Evolutionary conservation across 2,113 vertebrate genomes (phyloP), one percentile per base, ranked within the genome.

Genomic region (Rhabdomys dilectus): DNA sequence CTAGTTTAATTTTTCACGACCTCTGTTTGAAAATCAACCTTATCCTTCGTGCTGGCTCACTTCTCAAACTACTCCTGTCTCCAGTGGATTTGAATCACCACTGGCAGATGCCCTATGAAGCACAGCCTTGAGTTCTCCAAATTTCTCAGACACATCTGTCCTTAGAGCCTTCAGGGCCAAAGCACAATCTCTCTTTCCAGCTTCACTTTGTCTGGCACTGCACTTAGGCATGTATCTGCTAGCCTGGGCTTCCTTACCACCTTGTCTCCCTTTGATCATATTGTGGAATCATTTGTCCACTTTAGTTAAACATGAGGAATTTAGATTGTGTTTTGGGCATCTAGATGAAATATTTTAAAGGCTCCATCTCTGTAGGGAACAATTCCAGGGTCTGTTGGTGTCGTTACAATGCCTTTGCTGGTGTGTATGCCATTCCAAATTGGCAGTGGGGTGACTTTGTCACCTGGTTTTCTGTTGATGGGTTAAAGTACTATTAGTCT

Each of bases 391-490:
- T 42, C n/a, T 42, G 64, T 86, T 42, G 31, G 0, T 75, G 48
- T 88, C 80, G 39, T 73, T 90, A 62, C 87, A 53, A 15, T 62
- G 78, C 88, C 56, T 77, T 80, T 78, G 21, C 48, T 24, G 17
- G 26, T 62, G 22, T 89, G 56, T 89, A 62, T 62, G 5, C 48
- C 72, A 76, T 17, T 76, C 29, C 15, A 4, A 45, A 39, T 24
- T 89, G 34, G 9, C 45, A 62, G 4, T 75, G 13, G 75, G 7
- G 11, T 66, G 8, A 70, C 45, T 89, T 87, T 29, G 12, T 94
- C 73, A 68, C 21, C 70, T 81, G 53, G 31, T 82, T 93, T 96
- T 88, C 39, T 93, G 45, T 73, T 68, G n/a, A 86, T 17, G 22
- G 42, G 29, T 85, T 91, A 76, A 92, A 81, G 87, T 31, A 66